Evolutionary conservation across 1,140 invertebrate species (phyloP).

Genomic region (Psix sp.): DNA sequence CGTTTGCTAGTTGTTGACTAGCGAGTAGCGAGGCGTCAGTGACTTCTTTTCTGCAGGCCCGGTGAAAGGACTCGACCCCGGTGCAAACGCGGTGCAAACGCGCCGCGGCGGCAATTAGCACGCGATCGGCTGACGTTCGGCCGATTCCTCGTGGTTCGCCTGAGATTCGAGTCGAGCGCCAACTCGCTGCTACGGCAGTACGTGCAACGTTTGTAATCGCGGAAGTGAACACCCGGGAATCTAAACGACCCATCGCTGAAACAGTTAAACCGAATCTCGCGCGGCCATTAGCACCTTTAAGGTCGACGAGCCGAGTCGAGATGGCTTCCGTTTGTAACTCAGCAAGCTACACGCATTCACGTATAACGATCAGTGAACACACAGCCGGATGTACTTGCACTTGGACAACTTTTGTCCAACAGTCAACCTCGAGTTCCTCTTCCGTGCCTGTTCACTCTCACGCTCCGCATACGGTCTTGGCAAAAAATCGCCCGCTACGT

Average conservation of each 20-base stretch:
- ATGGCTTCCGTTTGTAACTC: slow-evolving; percentile 52
- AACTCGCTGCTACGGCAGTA: slow-evolving; percentile 27
- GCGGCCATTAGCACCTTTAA: slow-evolving; percentile 53
- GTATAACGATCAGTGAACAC: neutral
- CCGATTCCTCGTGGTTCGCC: slow-evolving; percentile 40
- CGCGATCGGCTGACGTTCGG: slow-evolving; percentile 60
- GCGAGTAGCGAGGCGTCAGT: slow-evolving; percentile 22
- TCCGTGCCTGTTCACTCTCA: too few species aligned
- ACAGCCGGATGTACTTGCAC: too few species aligned
- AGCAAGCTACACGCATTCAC: slow-evolving; percentile 41
- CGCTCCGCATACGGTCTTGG: too few species aligned
- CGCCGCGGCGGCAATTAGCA: slow-evolving; percentile 62
- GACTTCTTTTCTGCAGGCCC: slow-evolving; percentile 37
- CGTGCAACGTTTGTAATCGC: slow-evolving; percentile 50
- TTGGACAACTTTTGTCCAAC: too few species aligned
- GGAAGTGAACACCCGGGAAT: slow-evolving; percentile 52
- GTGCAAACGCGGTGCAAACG: slow-evolving; percentile 51
- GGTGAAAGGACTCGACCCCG: slow-evolving; percentile 54
- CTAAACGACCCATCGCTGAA: slow-evolving; percentile 58
- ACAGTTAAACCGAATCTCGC: slow-evolving; percentile 57
- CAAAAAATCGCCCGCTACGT: too few species aligned
- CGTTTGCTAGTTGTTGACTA: slow-evolving; percentile 19
- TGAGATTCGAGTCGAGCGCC: slow-evolving; percentile 7
- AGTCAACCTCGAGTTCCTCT: too few species aligned
- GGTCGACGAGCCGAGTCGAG: slow-evolving; percentile 42